Percentiles rank a stretch among this genome's conserved stretches.
These are phyloP conservation scores for Ibycter americanus DNA, from an alignment of 2,797 vertebrate species.

Conservation along the genomic window DNA sequence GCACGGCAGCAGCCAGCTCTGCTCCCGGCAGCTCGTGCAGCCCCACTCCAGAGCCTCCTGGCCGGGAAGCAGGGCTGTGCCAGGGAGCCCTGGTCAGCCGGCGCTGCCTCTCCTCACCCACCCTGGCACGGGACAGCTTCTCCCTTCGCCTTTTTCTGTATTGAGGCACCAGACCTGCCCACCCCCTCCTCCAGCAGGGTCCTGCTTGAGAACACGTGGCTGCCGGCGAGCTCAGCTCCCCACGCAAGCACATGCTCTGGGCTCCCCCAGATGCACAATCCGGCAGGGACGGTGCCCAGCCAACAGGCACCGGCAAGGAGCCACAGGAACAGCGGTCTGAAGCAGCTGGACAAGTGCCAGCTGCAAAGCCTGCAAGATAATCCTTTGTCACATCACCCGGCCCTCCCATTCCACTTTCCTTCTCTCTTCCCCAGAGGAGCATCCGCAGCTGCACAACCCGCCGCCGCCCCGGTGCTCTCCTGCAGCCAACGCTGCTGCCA, in stretches of 20 bases:
- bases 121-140: neutral
- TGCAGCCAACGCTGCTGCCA: neutral
- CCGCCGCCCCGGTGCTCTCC: neutral
- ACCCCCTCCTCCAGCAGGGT: neutral
- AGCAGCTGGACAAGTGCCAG: neutral
- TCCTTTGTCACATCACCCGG: neutral
- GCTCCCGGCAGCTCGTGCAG: fast-evolving
- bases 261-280: neutral
- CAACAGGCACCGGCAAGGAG: neutral
- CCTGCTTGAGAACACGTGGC: fast-evolving
- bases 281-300: neutral
- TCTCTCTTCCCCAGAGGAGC: neutral
- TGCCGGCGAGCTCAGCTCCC: neutral
- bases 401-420: neutral
- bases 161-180: fast-evolving
- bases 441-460: no score
- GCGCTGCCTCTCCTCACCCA: fast-evolving
- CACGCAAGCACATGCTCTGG: fast-evolving
- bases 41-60: neutral
- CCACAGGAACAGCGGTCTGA: fast-evolving
- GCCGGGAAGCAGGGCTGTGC: neutral
- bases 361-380: neutral
- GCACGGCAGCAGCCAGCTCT: neutral
- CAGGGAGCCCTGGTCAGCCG: fast-evolving
- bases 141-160: neutral